Evolutionary conservation across 2,113 vertebrate genomes (phyloP).

Genomic region (Megaptera novaeangliae): DNA sequence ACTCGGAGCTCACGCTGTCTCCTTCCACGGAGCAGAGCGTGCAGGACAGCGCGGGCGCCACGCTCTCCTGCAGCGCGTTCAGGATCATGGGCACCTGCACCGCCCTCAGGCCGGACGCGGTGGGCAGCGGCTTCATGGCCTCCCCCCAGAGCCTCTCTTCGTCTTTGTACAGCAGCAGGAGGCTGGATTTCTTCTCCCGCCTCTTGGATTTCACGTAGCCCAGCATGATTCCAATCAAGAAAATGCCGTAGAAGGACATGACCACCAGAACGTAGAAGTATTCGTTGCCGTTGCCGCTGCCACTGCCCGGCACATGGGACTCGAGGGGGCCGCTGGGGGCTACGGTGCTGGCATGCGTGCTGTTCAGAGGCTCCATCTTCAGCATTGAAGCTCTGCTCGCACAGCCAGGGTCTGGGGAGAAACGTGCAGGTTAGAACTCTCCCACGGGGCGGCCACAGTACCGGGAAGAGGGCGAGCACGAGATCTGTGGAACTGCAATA

Average conservation of each 20-base stretch:
- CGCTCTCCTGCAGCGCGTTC: slow-evolving; percentile 83
- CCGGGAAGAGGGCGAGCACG: not conserved
- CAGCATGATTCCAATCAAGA: slow-evolving; percentile 92
- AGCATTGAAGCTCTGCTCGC: slow-evolving; percentile 57
- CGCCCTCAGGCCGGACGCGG: slow-evolving; percentile 76
- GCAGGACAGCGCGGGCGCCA: slow-evolving; percentile 87
- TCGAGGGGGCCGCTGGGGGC: slow-evolving; percentile 38
- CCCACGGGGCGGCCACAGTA: rapidly evolving
- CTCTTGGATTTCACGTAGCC: slow-evolving; percentile 94
- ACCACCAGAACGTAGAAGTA: slow-evolving; percentile 93
- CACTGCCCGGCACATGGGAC: not conserved
- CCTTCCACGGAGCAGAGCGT: slow-evolving; percentile 91
- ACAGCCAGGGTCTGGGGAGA: slow-evolving; percentile 66
- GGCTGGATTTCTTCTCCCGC: slow-evolving; percentile 87
- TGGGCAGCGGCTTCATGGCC: slow-evolving; percentile 81
- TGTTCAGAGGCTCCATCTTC: slow-evolving; percentile 87
- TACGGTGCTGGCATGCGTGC: slow-evolving; percentile 63
- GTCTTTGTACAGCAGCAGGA: slow-evolving; percentile 92
- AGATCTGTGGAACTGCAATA: not conserved
- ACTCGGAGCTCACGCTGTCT: slow-evolving; percentile 92
- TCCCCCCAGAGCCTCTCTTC: slow-evolving; percentile 93
- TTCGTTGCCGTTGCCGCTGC: slow-evolving; percentile 80
- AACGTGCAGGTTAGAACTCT: slow-evolving; percentile 5
- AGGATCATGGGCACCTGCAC: slow-evolving; percentile 84
- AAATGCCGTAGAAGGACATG: slow-evolving; percentile 95